These are phyloP conservation scores for Uromys caudimaculatus DNA, from an alignment of 2,797 vertebrate species.

Conservation along the genomic window DNA sequence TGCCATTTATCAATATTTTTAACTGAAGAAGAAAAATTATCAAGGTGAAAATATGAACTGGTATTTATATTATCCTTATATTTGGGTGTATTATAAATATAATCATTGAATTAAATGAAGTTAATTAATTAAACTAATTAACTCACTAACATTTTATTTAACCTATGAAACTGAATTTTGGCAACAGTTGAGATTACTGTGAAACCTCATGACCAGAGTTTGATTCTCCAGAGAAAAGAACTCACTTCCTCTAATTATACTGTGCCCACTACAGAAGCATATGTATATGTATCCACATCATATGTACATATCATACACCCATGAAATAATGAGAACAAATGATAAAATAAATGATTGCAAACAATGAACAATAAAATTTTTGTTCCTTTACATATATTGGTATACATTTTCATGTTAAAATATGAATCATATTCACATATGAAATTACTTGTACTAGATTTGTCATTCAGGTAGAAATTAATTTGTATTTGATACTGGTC, in stretches of 20 bases:
- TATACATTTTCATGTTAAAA: slow-evolving; percentile 81
- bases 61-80: not conserved
- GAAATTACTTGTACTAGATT: slow-evolving; percentile 86
- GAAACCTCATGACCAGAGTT: not conserved
- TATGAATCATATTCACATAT: slow-evolving; percentile 86
- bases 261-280: not conserved
- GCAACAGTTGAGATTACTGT: not conserved
- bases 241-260: not conserved
- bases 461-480: slow-evolving; percentile 89
- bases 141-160: not conserved
- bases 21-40: not conserved
- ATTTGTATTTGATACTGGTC: slow-evolving; percentile 87
- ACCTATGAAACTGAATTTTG: not conserved
- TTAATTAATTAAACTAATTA: not conserved
- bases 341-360: not conserved
- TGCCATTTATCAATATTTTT: not conserved
- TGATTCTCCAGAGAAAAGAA: not conserved
- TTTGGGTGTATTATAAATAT: not conserved
- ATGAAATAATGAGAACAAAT: not conserved
- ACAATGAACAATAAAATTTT: not conserved
- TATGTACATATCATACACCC: not conserved
- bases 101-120: not conserved
- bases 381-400: not conserved
- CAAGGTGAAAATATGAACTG: not conserved
- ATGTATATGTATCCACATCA: not conserved